phyloP scores from a whole-genome alignment of 2,888 invertebrate species.

The Rhamnusium bicolor region DNA sequence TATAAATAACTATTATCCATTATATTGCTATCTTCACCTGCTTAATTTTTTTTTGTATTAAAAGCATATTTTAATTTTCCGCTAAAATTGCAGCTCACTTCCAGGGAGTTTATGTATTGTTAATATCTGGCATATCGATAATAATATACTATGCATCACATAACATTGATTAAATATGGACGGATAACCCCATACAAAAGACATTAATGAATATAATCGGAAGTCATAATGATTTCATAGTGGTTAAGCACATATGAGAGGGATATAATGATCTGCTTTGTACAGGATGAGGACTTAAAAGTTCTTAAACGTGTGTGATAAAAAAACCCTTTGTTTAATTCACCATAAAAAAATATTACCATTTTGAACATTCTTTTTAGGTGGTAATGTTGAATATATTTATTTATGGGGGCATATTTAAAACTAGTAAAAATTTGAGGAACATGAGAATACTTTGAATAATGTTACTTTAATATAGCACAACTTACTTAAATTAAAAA shows the following conservation, averaged over 20 bases:
- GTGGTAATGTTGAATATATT: neutral
- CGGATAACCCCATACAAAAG: conserved; percentile 59
- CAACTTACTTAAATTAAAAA: too few species aligned
- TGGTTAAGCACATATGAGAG: conserved; percentile 50
- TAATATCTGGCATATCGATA: conserved; percentile 51
- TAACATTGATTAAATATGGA: conserved; percentile 59
- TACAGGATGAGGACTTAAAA: conserved; percentile 22
- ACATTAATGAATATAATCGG: conserved; percentile 62
- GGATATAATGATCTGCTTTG: conserved; percentile 23
- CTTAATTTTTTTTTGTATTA: too few species aligned
- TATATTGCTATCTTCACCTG: neutral
- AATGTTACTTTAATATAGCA: too few species aligned
- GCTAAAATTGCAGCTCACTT: neutral
- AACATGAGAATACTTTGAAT: too few species aligned
- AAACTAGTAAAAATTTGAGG: too few species aligned
- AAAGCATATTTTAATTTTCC: neutral
- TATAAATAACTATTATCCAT: neutral
- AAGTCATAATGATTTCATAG: conserved; percentile 62
- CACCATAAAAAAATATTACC: neutral
- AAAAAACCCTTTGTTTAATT: conserved; percentile 9
- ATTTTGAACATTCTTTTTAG: neutral
- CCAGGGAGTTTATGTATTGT: conserved; percentile 36
- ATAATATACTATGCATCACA: conserved; percentile 52
- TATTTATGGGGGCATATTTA: too few species aligned
- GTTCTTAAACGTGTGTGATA: conserved; percentile 16